These are phyloP conservation scores for Amitus sp. DNA, from an alignment of 2,888 invertebrate species.

Conservation along the genomic window DNA sequence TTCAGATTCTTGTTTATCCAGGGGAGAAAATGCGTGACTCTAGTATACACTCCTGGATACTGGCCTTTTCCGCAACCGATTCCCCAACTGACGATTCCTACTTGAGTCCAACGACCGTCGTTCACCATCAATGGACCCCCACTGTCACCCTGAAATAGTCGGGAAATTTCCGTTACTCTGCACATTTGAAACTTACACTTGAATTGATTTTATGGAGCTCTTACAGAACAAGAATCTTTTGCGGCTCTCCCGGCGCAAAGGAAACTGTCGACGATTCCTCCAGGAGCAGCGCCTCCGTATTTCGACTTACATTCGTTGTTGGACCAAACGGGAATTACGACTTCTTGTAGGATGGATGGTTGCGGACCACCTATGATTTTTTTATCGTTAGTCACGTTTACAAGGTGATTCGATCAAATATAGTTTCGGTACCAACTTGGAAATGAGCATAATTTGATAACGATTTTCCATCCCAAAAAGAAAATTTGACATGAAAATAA, in stretches of 20 bases:
- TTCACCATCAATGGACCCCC: constrained; percentile 89
- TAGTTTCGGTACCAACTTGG: too few species aligned
- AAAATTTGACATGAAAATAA: too few species aligned
- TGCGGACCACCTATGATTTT: constrained; percentile 81
- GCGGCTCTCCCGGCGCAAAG: constrained; percentile 86
- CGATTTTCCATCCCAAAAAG: constrained; percentile 10
- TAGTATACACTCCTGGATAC: constrained; percentile 90
- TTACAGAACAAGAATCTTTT: constrained; percentile 90
- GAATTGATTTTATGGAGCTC: too few species aligned
- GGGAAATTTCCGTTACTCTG: too few species aligned
- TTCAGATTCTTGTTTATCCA: constrained; percentile 89
- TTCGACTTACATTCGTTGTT: constrained; percentile 81
- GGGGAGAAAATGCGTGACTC: constrained; percentile 82
- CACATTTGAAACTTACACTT: too few species aligned
- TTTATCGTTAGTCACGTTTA: too few species aligned
- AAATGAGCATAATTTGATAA: constrained; percentile 9
- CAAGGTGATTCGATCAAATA: too few species aligned
- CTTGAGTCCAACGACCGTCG: constrained; percentile 82
- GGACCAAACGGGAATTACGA: constrained; percentile 84
- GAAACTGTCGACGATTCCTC: constrained; percentile 89
- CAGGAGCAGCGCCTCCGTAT: constrained; percentile 88
- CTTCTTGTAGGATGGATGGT: constrained; percentile 83
- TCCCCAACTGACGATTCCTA: constrained; percentile 91
- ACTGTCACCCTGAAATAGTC: constrained; percentile 92
- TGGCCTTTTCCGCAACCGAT: constrained; percentile 92